phyloP scores from a whole-genome alignment of 2,113 vertebrate genomes.

The Aix galericulata region DNA sequence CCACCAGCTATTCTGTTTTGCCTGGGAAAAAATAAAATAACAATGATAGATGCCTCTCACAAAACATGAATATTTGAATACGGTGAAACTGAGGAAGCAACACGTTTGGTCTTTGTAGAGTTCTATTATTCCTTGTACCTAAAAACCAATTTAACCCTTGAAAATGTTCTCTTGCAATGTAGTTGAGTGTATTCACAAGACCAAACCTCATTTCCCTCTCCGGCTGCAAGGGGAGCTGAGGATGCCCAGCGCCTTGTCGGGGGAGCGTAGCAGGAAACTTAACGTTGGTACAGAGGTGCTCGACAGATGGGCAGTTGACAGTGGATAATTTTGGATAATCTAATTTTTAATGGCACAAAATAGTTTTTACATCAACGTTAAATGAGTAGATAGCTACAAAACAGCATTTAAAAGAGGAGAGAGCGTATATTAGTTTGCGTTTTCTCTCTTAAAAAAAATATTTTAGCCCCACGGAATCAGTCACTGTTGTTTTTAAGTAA shows the following conservation, averaged over 20 bases:
- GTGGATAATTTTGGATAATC: not conserved
- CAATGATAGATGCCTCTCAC: not conserved
- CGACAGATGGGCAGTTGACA: not conserved
- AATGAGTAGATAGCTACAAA: not conserved
- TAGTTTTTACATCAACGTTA: not conserved
- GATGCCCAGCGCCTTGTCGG: not conserved
- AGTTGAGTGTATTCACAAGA: not conserved
- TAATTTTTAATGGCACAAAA: not conserved
- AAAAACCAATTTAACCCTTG: not conserved
- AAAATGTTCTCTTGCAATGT: not conserved
- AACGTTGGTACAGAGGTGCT: not conserved
- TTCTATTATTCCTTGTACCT: not conserved
- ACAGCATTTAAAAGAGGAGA: not conserved
- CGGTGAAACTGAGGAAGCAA: not conserved
- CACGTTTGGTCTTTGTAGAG: not conserved
- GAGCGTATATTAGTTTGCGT: not conserved
- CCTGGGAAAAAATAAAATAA: not conserved
- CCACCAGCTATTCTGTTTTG: not conserved
- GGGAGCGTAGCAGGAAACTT: not conserved
- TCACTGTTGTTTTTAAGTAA: not conserved
- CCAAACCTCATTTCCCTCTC: not conserved
- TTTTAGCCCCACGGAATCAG: not conserved
- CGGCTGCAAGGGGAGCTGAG: not conserved
- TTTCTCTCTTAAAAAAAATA: not conserved
- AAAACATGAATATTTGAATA: not conserved